Conservation (phyloP, 37 sponge, comb jelly and placozoan species). For the Crambe crambe region DNA sequence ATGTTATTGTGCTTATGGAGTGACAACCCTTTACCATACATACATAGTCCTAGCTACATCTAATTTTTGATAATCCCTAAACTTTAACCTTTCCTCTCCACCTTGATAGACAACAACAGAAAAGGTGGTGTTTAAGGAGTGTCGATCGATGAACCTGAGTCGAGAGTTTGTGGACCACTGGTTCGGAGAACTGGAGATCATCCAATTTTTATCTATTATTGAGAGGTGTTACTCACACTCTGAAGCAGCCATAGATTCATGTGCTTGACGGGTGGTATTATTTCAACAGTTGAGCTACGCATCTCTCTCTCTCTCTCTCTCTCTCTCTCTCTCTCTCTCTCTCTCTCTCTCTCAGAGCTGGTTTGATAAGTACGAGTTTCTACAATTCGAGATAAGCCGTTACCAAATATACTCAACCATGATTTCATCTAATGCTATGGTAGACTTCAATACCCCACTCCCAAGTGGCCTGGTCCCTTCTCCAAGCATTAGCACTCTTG, state of each 20-base stretch:
- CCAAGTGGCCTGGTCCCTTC: constrained; percentile 78
- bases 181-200: constrained; percentile 52
- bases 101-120: constrained; percentile 9
- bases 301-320: too few species aligned
- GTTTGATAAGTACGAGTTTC: constrained; percentile 82
- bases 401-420: constrained; percentile 67
- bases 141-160: constrained; percentile 9
- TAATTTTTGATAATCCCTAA: too few species aligned
- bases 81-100: too few species aligned
- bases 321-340: too few species aligned
- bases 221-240: too few species aligned
- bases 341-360: constrained; percentile 73
- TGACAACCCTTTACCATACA: too few species aligned
- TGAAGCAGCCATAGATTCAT: constrained; percentile 52
- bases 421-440: constrained; percentile 29
- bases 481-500: constrained; percentile 75
- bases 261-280: constrained; percentile 24
- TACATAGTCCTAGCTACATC: too few species aligned
- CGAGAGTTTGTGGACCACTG: constrained; percentile 21
- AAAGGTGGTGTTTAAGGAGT: constrained; percentile 66
- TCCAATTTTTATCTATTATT: too few species aligned
- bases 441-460: constrained; percentile 63
- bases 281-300: too few species aligned
- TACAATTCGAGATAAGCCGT: constrained; percentile 69
- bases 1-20: too few species aligned